Base-by-base conservation (phyloP, 1,140 invertebrate genomes). In the Meloidogyne hapla region DNA sequence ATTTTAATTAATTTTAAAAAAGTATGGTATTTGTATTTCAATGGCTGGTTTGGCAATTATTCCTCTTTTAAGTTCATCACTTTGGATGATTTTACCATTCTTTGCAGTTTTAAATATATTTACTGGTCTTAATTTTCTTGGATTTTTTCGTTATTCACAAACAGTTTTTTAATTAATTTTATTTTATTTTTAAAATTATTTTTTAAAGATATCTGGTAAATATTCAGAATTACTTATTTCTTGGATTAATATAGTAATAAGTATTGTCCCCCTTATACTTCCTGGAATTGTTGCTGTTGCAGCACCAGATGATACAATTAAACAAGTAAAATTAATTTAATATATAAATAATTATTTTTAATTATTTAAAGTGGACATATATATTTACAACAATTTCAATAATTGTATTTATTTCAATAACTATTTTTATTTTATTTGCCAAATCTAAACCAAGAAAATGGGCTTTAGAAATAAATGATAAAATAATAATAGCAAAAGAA, bases 391-490 rank as follows among this genome's bases (percentile, higher is more conserved):
- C n/a, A 15, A 56, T 56, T 56, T 56, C 48, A n/a, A n/a, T 56
- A n/a, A n/a, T 56, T 56, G 48, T 56, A n/a, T 56, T 56, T 56
- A 56, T 56, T 56, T 56, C 48, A 56, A 56, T 56, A n/a, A 56
- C 48, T 56, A 56, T 56, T 56, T 56, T 56, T 56, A 56, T 8
- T n/a, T 56, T 56, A 56, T 56, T 56, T 56, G 48, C 48, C n/a
- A 56, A 13, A 56, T n/a, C 48, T 56, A n/a, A n/a, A n/a, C 48
- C 18, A 56, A 94, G 87, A 96, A 96, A 74, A 93, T 92, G 64
- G 94, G 88, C 80, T 95, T 93, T 88, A 96, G 94, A 90, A 93
- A 92, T 88, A 96, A 96, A 87, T 95, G 94, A 87, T 96, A 94
- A 87, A 92, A 93, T 93, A 96, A 95, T 56, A 56, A 56, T n/a